These are phyloP conservation scores for Poeciliopsis infans DNA, from an alignment of 2,797 vertebrate species.

Conservation along the genomic window DNA sequence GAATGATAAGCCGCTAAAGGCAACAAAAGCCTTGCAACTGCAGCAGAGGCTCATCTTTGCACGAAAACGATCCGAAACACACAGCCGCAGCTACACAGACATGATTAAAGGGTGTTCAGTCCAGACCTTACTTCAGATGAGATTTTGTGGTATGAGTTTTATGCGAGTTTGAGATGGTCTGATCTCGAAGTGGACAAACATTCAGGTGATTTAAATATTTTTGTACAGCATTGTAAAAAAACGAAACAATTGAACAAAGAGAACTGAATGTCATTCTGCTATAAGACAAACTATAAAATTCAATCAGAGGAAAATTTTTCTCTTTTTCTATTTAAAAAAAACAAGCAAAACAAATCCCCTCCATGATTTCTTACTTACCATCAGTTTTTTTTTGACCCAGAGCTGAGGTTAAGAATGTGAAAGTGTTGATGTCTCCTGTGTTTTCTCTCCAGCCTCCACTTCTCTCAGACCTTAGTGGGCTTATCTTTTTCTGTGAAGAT, in stretches of 20 bases:
- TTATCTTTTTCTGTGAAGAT: conserved; percentile 41
- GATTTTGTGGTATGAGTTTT: too few species aligned
- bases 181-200: too few species aligned
- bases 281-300: conserved; percentile 38
- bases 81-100: too few species aligned
- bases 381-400: background rate
- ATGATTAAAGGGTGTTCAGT: too few species aligned
- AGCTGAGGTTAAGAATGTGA: conserved; percentile 2
- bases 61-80: too few species aligned
- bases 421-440: conserved; percentile 37
- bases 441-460: conserved; percentile 18
- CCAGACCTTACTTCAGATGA: too few species aligned
- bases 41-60: too few species aligned
- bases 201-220: too few species aligned
- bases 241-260: too few species aligned
- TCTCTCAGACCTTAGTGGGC: conserved; percentile 14
- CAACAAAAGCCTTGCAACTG: too few species aligned
- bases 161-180: too few species aligned
- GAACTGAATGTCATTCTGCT: background rate
- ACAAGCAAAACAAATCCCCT: background rate
- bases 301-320: background rate
- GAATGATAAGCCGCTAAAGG: background rate
- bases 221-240: too few species aligned
- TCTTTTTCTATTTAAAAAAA: background rate
- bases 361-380: background rate